Evolutionary conservation across 2,797 vertebrate genomes (phyloP).

Genomic region (Taenioides sp.): DNA sequence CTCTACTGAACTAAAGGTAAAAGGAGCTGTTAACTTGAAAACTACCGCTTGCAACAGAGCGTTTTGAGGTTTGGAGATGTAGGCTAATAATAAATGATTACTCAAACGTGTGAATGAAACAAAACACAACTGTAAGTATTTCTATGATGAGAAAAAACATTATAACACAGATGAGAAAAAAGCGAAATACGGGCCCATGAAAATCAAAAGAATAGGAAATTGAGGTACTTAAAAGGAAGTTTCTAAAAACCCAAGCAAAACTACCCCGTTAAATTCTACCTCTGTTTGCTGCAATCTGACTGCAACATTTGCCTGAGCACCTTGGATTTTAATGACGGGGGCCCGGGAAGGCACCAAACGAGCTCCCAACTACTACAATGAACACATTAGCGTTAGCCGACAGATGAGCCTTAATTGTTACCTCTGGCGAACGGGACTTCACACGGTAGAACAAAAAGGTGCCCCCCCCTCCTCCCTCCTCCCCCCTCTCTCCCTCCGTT

Average conservation of each 20-base stretch:
- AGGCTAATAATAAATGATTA: too few species aligned
- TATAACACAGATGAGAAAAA: too few species aligned
- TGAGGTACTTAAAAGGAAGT: not conserved
- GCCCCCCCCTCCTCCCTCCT: not conserved
- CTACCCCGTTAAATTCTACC: not conserved
- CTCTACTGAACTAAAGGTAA: too few species aligned
- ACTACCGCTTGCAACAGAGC: too few species aligned
- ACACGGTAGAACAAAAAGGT: slow-evolving; percentile 68
- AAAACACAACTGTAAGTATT: too few species aligned
- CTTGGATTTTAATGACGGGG: slow-evolving; percentile 53
- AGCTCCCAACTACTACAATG: slow-evolving; percentile 55
- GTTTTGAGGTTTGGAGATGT: too few species aligned
- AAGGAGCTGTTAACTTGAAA: too few species aligned
- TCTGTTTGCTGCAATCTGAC: slow-evolving; percentile 33
- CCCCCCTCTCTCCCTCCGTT: slow-evolving; percentile 48
- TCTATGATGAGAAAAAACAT: too few species aligned
- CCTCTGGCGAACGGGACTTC: slow-evolving; percentile 72
- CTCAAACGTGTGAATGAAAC: too few species aligned
- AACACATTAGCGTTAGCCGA: slow-evolving; percentile 70
- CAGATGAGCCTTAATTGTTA: slow-evolving; percentile 80
- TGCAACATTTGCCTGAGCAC: slow-evolving; percentile 51
- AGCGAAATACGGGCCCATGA: not conserved
- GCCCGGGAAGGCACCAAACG: slow-evolving; percentile 50
- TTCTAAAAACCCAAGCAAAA: not conserved
- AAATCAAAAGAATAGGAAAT: not conserved